Evolutionary conservation across 1,140 invertebrate genomes (phyloP).

Genomic region (Steinernema khuongi): DNA sequence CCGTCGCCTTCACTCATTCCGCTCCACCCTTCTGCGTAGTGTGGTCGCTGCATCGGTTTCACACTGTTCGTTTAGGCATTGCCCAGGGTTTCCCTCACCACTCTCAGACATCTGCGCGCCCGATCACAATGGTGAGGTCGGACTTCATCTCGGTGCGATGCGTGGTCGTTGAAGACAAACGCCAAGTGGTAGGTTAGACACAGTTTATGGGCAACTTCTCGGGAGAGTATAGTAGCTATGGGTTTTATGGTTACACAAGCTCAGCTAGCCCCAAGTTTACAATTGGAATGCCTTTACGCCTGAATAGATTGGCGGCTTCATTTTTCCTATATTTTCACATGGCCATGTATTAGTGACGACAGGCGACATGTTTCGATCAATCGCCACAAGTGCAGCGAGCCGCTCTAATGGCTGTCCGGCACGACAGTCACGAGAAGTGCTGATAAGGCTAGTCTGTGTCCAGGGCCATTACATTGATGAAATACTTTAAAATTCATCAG

Average conservation of each 20-base stretch:
- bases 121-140: neutral
- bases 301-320: no score
- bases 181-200: neutral
- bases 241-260: neutral
- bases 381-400: no score
- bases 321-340: no score
- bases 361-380: no score
- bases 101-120: neutral
- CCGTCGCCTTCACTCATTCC: neutral
- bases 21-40: conserved; percentile 1
- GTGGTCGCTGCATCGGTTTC: neutral
- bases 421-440: no score
- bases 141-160: neutral
- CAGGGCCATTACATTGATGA: no score
- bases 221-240: neutral
- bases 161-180: neutral
- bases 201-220: neutral
- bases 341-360: no score
- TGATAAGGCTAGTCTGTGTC: no score
- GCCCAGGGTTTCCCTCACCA: neutral
- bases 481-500: no score
- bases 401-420: no score
- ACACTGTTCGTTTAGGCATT: neutral
- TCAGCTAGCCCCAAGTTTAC: no score
- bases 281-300: no score